These are phyloP conservation scores for Noctua comes DNA, from an alignment of 2,888 invertebrate species.

Conservation along the genomic window DNA sequence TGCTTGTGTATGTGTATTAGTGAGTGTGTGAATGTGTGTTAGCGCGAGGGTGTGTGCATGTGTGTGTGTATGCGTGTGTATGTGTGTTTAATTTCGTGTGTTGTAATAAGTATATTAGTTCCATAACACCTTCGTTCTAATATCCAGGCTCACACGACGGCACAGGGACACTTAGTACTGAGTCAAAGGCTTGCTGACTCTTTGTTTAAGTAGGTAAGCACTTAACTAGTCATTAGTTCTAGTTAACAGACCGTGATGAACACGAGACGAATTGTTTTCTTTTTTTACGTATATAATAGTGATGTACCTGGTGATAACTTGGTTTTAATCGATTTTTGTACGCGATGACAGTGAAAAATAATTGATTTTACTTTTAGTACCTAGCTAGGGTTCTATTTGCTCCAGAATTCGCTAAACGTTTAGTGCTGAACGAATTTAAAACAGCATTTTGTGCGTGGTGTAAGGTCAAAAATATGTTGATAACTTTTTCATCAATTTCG, in stretches of 20 bases:
- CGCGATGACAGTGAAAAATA: background rate
- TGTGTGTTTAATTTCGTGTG: too few relatives aligned
- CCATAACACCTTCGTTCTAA: background rate
- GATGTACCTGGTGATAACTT: conserved; percentile 4
- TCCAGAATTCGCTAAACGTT: background rate
- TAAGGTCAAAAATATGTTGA: background rate
- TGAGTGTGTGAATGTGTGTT: too few relatives aligned
- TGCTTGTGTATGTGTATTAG: too few relatives aligned
- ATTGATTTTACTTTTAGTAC: too few relatives aligned
- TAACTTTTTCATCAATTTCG: background rate
- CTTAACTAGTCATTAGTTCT: conserved; percentile 26
- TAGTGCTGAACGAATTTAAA: background rate
- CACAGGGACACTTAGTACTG: background rate
- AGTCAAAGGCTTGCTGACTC: background rate
- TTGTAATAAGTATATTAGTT: too few relatives aligned
- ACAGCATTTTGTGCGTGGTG: background rate
- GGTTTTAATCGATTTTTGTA: background rate
- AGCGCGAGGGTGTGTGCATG: too few relatives aligned
- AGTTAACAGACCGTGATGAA: conserved; percentile 43
- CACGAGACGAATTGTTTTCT: conserved; percentile 11
- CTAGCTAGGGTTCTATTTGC: too few relatives aligned
- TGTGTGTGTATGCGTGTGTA: too few relatives aligned
- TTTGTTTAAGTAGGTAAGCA: background rate
- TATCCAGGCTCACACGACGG: background rate
- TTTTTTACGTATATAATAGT: conserved; percentile 28